phyloP scores from a whole-genome alignment of 1,140 invertebrate species.

The Drosophila lacteicornis region DNA sequence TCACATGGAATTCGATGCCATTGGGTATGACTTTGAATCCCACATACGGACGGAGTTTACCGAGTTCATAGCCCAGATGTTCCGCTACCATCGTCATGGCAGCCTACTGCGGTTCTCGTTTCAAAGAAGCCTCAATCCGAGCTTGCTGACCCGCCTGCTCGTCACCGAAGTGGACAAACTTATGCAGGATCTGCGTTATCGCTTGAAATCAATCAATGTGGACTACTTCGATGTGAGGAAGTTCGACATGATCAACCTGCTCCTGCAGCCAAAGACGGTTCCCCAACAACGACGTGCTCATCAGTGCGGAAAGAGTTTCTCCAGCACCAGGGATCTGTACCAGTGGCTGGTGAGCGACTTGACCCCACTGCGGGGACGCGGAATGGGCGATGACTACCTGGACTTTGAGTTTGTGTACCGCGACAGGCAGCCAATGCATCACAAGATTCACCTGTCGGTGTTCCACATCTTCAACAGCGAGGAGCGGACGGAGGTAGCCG shows the following conservation, averaged over 20 bases:
- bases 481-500: slow-evolving; percentile 45
- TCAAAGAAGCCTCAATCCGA: slow-evolving; percentile 44
- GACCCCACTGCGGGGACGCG: slow-evolving; percentile 18
- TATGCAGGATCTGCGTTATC: slow-evolving; percentile 30
- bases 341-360: slow-evolving; percentile 67
- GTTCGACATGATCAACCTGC: slow-evolving; percentile 70
- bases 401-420: slow-evolving; percentile 57
- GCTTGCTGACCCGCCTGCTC: slow-evolving; percentile 54
- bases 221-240: slow-evolving; percentile 72
- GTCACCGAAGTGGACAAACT: slow-evolving; percentile 63
- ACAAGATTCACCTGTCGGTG: slow-evolving; percentile 51
- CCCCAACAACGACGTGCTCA: background rate
- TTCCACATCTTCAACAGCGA: slow-evolving; percentile 58
- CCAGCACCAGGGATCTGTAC: slow-evolving; percentile 58
- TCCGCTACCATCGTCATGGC: slow-evolving; percentile 39
- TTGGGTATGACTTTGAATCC: slow-evolving; percentile 58
- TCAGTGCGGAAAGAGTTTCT: slow-evolving; percentile 13
- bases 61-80: slow-evolving; percentile 47
- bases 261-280: slow-evolving; percentile 1
- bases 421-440: slow-evolving; percentile 9
- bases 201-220: slow-evolving; percentile 47
- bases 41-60: slow-evolving; percentile 39
- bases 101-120: slow-evolving; percentile 55
- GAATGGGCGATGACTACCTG: slow-evolving; percentile 63
- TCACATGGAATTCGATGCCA: slow-evolving; percentile 62